These are phyloP conservation scores for Mesocricetus auratus DNA, from an alignment of 2,113 vertebrate genomes.

Conservation along the genomic window DNA sequence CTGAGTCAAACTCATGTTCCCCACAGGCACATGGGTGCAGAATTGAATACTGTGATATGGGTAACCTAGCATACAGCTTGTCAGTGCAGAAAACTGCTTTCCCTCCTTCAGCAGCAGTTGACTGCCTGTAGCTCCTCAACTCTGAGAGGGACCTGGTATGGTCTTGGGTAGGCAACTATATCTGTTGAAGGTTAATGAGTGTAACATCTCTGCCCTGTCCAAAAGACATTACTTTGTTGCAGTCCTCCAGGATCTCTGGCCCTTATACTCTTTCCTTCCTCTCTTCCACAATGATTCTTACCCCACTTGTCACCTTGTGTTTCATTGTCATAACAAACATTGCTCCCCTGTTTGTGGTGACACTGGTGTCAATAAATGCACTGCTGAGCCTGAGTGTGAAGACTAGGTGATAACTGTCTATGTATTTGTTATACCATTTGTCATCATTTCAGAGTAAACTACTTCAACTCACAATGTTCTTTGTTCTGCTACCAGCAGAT, in stretches of 20 bases:
- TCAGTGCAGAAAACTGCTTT: not conserved
- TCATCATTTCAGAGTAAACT: too few species aligned
- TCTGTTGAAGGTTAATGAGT: not conserved
- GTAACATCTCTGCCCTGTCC: not conserved
- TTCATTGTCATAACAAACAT: not conserved
- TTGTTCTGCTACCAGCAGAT: not conserved
- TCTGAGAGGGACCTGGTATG: too few species aligned
- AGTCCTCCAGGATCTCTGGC: not conserved
- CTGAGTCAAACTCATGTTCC: not conserved
- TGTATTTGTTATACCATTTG: too few species aligned
- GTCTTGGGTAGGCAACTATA: not conserved
- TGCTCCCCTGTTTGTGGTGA: not conserved
- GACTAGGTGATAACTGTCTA: not conserved
- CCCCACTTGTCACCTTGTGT: not conserved
- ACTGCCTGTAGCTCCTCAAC: not conserved
- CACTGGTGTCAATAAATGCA: not conserved
- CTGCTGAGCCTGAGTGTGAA: not conserved
- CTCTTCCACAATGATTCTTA: not conserved
- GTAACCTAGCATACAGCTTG: not conserved
- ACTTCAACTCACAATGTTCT: not conserved
- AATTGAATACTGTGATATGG: not conserved
- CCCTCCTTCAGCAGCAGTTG: not conserved
- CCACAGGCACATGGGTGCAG: not conserved
- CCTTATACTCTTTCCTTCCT: not conserved
- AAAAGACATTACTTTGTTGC: not conserved